These are phyloP conservation scores for Coronaproctus castanopsis DNA, from an alignment of 2,888 invertebrate species.

Conservation along the genomic window DNA sequence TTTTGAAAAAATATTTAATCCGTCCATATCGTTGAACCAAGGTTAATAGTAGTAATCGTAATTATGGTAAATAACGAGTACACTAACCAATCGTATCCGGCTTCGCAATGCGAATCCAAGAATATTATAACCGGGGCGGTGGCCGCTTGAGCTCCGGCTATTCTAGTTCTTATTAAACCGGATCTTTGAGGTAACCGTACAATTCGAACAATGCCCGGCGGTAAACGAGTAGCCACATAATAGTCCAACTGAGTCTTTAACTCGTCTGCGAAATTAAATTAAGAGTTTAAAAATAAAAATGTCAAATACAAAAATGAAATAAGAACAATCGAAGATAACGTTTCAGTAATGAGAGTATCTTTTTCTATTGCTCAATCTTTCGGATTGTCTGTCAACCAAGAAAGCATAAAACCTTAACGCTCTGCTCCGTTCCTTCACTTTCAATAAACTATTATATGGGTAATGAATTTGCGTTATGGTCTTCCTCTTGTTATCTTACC, in stretches of 20 bases:
- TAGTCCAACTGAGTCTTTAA: slow-evolving; percentile 54
- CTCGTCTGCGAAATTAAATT: slow-evolving; percentile 26
- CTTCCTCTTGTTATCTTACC: too few species aligned
- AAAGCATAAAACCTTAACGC: too few species aligned
- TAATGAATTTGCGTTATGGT: too few species aligned
- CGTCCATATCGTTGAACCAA: too few species aligned
- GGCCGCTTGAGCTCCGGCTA: slow-evolving; percentile 70
- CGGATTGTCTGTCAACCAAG: too few species aligned
- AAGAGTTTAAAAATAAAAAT: not conserved
- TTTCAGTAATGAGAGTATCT: not conserved
- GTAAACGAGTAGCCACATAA: slow-evolving; percentile 53
- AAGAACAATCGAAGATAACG: not conserved
- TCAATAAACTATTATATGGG: too few species aligned
- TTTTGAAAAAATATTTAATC: too few species aligned
- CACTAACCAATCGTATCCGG: slow-evolving; percentile 44
- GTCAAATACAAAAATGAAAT: not conserved
- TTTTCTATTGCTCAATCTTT: too few species aligned
- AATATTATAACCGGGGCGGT: slow-evolving; percentile 62
- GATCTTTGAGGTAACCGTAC: slow-evolving; percentile 52
- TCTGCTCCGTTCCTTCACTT: too few species aligned
- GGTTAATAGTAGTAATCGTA: too few species aligned
- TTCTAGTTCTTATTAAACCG: slow-evolving; percentile 74
- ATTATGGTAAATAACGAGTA: too few species aligned
- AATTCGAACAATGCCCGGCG: slow-evolving; percentile 42
- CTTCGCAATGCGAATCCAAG: slow-evolving; percentile 83